Percentiles rank a stretch among this genome's conserved stretches.
These are phyloP conservation scores for Meandrina meandrites DNA, from an alignment of 92 coral and sea anemone species.

Conservation along the genomic window DNA sequence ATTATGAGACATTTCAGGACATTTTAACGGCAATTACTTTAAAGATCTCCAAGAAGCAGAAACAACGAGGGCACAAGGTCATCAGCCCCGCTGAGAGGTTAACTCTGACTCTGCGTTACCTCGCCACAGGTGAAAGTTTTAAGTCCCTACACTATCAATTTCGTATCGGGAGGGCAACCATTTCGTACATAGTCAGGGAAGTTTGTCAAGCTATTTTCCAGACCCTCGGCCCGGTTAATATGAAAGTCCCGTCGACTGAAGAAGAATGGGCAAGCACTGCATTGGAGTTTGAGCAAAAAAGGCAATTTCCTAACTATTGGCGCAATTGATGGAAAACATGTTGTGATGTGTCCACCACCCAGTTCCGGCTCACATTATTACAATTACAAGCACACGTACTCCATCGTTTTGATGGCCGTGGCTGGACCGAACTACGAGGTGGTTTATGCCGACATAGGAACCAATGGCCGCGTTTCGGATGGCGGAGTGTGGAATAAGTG, in stretches of 20 bases:
- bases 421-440: conserved; percentile 35
- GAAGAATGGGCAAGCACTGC: no score
- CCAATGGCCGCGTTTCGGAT: conserved; percentile 28
- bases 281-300: no score
- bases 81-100: conserved; percentile 41
- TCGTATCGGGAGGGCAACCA: conserved; percentile 27
- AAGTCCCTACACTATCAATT: conserved; percentile 41
- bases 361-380: conserved; percentile 25
- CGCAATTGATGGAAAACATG: no score
- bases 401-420: conserved; percentile 33
- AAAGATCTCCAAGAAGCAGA: conserved; percentile 26
- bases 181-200: not conserved
- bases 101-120: conserved; percentile 30
- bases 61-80: conserved; percentile 36
- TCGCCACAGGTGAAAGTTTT: conserved; percentile 51
- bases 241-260: no score
- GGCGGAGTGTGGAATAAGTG: conserved; percentile 30
- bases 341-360: conserved; percentile 19
- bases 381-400: conserved; percentile 28
- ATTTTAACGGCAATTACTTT: conserved; percentile 18
- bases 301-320: no score
- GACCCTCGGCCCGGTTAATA: no score
- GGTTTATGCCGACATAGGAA: conserved; percentile 26
- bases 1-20: not conserved
- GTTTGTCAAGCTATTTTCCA: no score